phyloP scores from a whole-genome alignment of 2,888 invertebrate species.

The Apamea anceps region DNA sequence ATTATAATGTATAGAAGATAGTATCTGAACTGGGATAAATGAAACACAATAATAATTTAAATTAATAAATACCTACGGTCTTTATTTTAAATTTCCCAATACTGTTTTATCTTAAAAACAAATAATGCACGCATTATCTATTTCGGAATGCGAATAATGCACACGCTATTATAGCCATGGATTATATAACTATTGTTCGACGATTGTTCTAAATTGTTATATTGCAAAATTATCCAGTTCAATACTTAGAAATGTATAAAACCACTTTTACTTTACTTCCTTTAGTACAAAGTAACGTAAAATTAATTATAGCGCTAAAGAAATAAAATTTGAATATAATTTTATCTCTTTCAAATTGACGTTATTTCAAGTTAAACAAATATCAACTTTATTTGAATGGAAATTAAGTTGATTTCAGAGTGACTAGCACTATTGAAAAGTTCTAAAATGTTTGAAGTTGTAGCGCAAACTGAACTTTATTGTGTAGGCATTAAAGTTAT shows the following conservation, averaged over 20 bases:
- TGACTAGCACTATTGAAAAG: too few relatives aligned
- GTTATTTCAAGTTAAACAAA: too few relatives aligned
- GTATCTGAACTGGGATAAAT: neutral
- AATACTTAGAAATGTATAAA: slow-evolving; percentile 1
- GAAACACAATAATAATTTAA: slow-evolving; percentile 29
- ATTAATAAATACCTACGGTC: slow-evolving; percentile 23
- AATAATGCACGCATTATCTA: neutral
- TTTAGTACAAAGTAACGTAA: neutral
- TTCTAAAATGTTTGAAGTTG: too few relatives aligned
- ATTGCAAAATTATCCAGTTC: neutral
- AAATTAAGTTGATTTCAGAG: too few relatives aligned
- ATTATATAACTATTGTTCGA: neutral
- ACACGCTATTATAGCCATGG: neutral
- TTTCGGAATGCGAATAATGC: neutral
- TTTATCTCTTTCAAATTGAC: too few relatives aligned
- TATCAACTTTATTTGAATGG: too few relatives aligned
- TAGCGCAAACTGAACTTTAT: too few relatives aligned
- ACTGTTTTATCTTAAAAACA: slow-evolving; percentile 22
- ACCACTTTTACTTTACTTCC: slow-evolving; percentile 14
- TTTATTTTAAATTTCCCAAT: slow-evolving; percentile 28
- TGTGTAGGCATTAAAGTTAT: too few relatives aligned
- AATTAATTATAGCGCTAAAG: neutral
- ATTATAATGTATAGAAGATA: too few relatives aligned
- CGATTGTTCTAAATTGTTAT: slow-evolving; percentile 5
- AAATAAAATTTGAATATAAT: too few relatives aligned